Percentiles rank a stretch among this genome's conserved stretches.
These are phyloP conservation scores for Oreonectes daqikongensis DNA, from an alignment of 2,797 vertebrate genomes.

Conservation along the genomic window DNA sequence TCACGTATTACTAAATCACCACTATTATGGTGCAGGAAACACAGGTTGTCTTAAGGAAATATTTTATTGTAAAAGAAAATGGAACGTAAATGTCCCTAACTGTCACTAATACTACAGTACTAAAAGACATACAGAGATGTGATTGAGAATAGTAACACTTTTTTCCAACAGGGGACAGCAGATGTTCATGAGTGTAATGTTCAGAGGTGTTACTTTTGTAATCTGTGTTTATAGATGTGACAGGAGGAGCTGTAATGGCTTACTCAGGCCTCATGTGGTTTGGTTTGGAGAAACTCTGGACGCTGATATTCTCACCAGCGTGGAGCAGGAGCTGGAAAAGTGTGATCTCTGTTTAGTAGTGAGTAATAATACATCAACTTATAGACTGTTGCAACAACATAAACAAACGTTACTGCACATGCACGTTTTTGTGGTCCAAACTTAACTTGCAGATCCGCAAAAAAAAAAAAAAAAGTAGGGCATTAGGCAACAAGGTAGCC, in stretches of 20 bases:
- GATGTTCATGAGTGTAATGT: conserved; percentile 8
- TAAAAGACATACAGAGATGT: not conserved
- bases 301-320: conserved; percentile 77
- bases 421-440: too few species aligned
- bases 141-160: conserved; percentile 7
- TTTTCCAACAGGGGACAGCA: conserved; percentile 49
- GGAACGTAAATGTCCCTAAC: too few species aligned
- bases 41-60: not conserved
- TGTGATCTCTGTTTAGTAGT: conserved; percentile 96
- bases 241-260: conserved; percentile 79
- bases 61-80: too few species aligned
- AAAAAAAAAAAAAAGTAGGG: too few species aligned
- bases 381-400: too few species aligned
- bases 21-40: not conserved
- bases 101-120: not conserved
- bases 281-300: conserved; percentile 97
- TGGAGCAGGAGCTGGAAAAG: conserved; percentile 84
- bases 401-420: too few species aligned
- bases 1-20: not conserved
- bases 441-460: too few species aligned
- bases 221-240: conserved; percentile 80
- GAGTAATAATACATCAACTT: conserved; percentile 58
- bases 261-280: conserved; percentile 91
- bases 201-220: conserved; percentile 25
- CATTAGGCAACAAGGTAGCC: not conserved